Percentiles rank a stretch among this genome's conserved stretches.
Conservation (phyloP, 2,888 invertebrate genomes). For the Tipula lateralis region DNA sequence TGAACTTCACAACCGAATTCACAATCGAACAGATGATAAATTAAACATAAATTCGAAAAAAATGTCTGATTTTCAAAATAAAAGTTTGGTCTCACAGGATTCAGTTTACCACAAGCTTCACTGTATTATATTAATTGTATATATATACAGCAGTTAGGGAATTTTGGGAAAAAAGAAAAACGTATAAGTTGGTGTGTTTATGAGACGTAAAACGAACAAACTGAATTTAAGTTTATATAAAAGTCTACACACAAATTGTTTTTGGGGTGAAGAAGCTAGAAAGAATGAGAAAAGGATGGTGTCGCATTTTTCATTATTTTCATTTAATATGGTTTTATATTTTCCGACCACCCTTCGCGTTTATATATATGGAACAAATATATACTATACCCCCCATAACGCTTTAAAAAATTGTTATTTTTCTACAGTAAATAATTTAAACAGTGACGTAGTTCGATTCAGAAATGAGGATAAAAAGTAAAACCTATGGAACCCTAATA, state of each 20-base stretch:
- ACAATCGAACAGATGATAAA: too few species aligned
- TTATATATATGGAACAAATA: too few species aligned
- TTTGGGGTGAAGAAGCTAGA: neutral
- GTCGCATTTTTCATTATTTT: neutral
- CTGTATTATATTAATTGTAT: neutral
- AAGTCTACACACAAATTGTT: neutral
- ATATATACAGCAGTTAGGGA: neutral
- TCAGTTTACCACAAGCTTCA: neutral
- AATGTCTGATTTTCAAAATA: neutral
- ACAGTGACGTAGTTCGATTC: too few species aligned
- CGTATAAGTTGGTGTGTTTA: neutral
- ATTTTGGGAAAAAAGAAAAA: neutral
- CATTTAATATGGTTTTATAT: neutral
- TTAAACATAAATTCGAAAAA: too few species aligned
- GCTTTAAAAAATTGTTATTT: too few species aligned
- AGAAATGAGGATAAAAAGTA: too few species aligned
- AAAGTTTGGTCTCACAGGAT: neutral
- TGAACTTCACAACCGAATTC: too few species aligned
- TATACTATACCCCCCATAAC: too few species aligned
- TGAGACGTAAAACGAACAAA: neutral
- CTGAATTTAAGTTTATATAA: neutral
- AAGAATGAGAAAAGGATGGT: neutral
- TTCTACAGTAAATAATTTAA: too few species aligned
- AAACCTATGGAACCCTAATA: too few species aligned
- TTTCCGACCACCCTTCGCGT: too few species aligned